Conservation (phyloP, 1,140 invertebrate genomes). For the Eciton burchellii region DNA sequence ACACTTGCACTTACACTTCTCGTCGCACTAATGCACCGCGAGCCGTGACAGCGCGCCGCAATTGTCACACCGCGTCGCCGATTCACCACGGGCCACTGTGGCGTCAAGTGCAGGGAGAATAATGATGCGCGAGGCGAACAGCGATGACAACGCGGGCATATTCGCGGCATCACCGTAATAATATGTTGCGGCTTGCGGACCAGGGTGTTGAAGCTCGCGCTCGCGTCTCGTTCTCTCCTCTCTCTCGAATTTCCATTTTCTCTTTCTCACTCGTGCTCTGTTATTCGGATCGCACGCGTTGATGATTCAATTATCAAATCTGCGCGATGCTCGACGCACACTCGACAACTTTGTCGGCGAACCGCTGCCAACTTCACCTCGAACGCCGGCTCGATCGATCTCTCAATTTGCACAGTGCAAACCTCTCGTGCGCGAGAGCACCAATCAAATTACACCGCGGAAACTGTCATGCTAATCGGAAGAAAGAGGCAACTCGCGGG, state of each 20-base stretch:
- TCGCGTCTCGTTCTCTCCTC: not conserved
- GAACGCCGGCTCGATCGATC: no score
- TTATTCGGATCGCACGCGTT: no score
- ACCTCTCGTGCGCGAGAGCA: not conserved
- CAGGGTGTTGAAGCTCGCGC: slow-evolving; percentile 50
- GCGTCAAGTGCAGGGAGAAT: slow-evolving; percentile 64
- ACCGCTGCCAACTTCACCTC: no score
- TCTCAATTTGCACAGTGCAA: no score
- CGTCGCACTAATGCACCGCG: slow-evolving; percentile 60
- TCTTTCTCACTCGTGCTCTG: not conserved
- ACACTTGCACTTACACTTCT: slow-evolving; percentile 76
- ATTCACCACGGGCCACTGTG: slow-evolving; percentile 76
- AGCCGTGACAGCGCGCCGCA: slow-evolving; percentile 21
- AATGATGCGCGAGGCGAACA: slow-evolving; percentile 57
- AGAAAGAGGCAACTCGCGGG: not conserved
- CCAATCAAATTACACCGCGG: not conserved
- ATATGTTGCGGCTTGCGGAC: slow-evolving; percentile 40
- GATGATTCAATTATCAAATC: not conserved
- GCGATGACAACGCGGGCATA: slow-evolving; percentile 57
- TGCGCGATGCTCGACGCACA: not conserved
- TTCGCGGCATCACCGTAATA: slow-evolving; percentile 66
- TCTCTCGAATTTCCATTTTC: not conserved
- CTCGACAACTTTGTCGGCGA: no score
- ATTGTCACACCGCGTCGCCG: slow-evolving; percentile 62
- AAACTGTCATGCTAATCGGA: not conserved